These are phyloP conservation scores for Thaumetopoea pityocampa DNA, from an alignment of 1,140 invertebrate species.

Conservation along the genomic window DNA sequence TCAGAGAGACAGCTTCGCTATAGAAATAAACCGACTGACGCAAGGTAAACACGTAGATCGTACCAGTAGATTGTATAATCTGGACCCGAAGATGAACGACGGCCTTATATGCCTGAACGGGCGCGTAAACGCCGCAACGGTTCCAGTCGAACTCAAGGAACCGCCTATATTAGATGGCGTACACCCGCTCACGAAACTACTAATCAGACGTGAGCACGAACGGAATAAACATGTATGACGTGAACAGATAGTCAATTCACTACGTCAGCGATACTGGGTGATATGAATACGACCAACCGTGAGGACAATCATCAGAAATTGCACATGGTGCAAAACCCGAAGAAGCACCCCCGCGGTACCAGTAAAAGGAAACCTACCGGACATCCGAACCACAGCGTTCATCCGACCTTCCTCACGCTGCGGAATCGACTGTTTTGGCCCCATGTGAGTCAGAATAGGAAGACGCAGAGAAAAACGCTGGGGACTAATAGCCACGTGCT, in stretches of 20 bases:
- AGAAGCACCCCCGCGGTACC: neutral
- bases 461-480: neutral
- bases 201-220: neutral
- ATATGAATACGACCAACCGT: constrained; percentile 12
- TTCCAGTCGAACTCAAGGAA: neutral
- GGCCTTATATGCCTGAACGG: neutral
- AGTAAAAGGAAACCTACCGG: constrained; percentile 4
- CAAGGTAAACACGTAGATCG: neutral
- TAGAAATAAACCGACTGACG: neutral
- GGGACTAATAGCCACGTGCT: no score
- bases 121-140: neutral
- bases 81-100: neutral
- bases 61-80: neutral
- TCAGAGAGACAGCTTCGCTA: neutral
- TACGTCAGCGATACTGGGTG: constrained; percentile 19
- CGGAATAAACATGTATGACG: constrained; percentile 9
- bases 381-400: neutral
- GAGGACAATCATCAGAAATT: constrained; percentile 2
- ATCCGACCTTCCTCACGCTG: neutral
- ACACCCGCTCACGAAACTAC: neutral
- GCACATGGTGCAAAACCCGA: constrained; percentile 1
- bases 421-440: constrained; percentile 8
- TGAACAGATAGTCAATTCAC: constrained; percentile 13
- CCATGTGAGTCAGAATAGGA: constrained; percentile 9
- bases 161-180: constrained; percentile 3